Percentiles rank a stretch among this genome's conserved stretches.
phyloP scores from a whole-genome alignment of 2,888 invertebrate genomes.

The Phengaris arion region DNA sequence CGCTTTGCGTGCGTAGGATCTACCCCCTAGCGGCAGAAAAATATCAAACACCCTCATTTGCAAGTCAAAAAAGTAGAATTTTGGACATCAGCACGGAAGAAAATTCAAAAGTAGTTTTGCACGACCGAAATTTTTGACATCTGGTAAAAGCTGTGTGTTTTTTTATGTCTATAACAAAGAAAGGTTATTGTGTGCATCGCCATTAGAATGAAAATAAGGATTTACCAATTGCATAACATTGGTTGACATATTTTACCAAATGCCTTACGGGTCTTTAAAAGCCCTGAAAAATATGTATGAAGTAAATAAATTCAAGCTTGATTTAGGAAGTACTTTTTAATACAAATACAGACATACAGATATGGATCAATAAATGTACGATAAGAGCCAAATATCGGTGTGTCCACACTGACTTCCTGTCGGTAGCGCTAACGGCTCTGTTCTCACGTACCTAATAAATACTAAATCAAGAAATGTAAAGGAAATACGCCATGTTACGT shows the following conservation, averaged over 20 bases:
- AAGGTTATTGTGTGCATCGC: too few relatives aligned
- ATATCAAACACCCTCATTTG: neutral
- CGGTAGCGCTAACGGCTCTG: conserved; percentile 11
- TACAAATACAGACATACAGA: neutral
- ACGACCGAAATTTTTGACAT: too few relatives aligned
- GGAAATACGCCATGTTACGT: neutral
- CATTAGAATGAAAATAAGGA: too few relatives aligned
- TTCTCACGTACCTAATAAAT: conserved; percentile 26
- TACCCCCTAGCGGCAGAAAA: too few relatives aligned
- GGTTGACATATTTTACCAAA: too few relatives aligned
- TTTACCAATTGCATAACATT: too few relatives aligned
- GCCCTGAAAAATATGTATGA: neutral
- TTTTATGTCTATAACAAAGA: too few relatives aligned
- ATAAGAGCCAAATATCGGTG: conserved; percentile 21
- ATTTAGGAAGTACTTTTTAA: neutral
- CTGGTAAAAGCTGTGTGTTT: too few relatives aligned
- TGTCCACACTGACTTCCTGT: conserved; percentile 26
- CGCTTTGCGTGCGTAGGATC: too few relatives aligned
- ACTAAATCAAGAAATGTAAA: neutral
- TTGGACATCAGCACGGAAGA: neutral
- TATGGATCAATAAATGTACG: conserved; percentile 1
- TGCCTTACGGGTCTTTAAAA: neutral
- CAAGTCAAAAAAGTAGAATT: neutral
- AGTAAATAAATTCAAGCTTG: neutral
- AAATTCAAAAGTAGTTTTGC: neutral